A percentile compares a stretch with the other conserved stretches of the same genome.
Conservation (phyloP, 2,797 vertebrate species). For the Tadarida brasiliensis region DNA sequence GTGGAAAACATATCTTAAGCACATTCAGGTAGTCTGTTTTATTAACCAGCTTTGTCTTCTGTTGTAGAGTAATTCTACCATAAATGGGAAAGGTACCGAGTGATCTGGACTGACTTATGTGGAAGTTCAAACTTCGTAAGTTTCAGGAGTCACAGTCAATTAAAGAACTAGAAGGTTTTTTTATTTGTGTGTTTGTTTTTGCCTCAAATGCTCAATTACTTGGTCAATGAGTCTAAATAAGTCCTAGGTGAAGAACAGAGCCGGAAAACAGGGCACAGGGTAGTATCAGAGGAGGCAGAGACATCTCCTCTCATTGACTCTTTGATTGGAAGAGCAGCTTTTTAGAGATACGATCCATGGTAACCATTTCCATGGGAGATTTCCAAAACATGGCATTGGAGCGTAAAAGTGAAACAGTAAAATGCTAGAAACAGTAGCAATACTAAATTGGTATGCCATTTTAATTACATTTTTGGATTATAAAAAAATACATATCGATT, state of each 20-base stretch:
- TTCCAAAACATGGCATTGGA: background rate
- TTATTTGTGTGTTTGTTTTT: background rate
- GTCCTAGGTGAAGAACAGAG: background rate
- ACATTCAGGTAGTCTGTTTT: background rate
- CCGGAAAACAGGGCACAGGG: background rate
- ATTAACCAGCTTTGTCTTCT: background rate
- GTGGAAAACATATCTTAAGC: slow-evolving; percentile 10
- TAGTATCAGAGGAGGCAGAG: background rate
- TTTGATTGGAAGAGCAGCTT: background rate
- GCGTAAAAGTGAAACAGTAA: slow-evolving; percentile 2
- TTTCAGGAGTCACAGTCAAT: background rate
- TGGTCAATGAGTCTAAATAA: background rate
- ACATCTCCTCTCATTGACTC: background rate
- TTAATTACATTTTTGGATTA: background rate
- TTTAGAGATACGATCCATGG: background rate
- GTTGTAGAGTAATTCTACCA: background rate
- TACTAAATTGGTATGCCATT: background rate
- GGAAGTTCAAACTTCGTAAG: background rate
- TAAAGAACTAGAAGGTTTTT: background rate
- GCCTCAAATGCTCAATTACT: background rate
- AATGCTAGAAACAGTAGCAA: slow-evolving; percentile 12
- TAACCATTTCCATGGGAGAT: background rate
- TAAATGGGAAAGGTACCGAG: background rate
- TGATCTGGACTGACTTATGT: background rate
- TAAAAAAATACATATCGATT: background rate